A percentile compares a stretch with the other conserved stretches of the same genome.
phyloP scores from a whole-genome alignment of 2,888 invertebrate species.

The Romanomermis culicivorax region DNA sequence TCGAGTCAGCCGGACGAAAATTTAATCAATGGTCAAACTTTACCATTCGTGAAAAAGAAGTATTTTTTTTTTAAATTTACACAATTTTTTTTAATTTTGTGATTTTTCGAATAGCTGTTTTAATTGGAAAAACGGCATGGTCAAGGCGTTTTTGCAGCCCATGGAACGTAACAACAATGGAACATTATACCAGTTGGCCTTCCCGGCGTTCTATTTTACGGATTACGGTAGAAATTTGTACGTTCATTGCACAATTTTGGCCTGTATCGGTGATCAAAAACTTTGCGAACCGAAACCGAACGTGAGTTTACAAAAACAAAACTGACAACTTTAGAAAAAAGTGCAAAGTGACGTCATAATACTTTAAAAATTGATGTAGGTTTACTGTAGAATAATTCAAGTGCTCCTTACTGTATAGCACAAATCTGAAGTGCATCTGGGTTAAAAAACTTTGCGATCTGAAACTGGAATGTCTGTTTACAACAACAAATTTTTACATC shows the following conservation, averaged over 20 bases:
- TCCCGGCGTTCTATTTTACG: conserved; percentile 10
- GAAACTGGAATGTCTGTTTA: too few relatives aligned
- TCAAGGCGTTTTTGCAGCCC: conserved; percentile 7
- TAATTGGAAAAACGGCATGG: conserved; percentile 9
- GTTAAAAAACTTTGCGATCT: too few relatives aligned
- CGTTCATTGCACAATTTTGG: conserved; percentile 11
- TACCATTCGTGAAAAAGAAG: conserved; percentile 9
- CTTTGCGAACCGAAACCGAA: neutral
- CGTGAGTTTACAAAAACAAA: neutral
- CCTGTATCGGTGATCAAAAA: conserved; percentile 7
- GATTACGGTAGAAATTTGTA: conserved; percentile 7
- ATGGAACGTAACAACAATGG: conserved; percentile 9
- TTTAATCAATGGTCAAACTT: neutral
- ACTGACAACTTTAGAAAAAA: too few relatives aligned
- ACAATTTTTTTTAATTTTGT: neutral
- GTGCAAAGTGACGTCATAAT: too few relatives aligned
- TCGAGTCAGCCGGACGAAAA: conserved; percentile 8
- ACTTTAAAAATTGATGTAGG: too few relatives aligned
- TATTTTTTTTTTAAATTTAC: neutral
- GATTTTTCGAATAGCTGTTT: conserved; percentile 8
- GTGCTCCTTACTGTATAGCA: too few relatives aligned
- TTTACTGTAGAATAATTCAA: too few relatives aligned
- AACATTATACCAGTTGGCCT: conserved; percentile 5
- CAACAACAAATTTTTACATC: too few relatives aligned
- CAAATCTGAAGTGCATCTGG: too few relatives aligned